A percentile compares a stretch with the other conserved stretches of the same genome.
phyloP scores from a whole-genome alignment of 2,797 vertebrate genomes.

The Columba guinea region DNA sequence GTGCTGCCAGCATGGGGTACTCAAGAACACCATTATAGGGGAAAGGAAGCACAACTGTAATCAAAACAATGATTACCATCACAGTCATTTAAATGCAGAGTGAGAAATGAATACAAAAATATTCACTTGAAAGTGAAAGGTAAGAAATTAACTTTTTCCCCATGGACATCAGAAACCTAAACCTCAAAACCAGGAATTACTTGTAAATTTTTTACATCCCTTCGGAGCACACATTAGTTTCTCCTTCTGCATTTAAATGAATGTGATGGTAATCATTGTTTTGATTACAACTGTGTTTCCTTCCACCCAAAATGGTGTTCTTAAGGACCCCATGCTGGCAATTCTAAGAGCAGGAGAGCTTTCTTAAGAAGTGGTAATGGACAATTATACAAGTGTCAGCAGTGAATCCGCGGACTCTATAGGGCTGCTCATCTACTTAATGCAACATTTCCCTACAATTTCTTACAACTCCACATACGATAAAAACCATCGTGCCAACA shows the following conservation, averaged over 20 bases:
- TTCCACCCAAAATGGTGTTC: constrained; percentile 67
- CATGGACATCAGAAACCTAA: constrained; percentile 67
- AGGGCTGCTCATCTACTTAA: constrained; percentile 21
- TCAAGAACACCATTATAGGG: constrained; percentile 68
- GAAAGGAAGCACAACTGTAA: constrained; percentile 64
- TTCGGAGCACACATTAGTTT: constrained; percentile 63
- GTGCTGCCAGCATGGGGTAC: constrained; percentile 63
- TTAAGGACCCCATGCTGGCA: constrained; percentile 71
- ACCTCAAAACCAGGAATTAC: constrained; percentile 65
- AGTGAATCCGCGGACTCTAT: background rate
- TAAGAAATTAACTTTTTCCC: constrained; percentile 74
- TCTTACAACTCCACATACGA: background rate
- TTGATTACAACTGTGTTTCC: constrained; percentile 71
- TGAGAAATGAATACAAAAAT: constrained; percentile 71
- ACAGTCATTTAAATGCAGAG: constrained; percentile 71
- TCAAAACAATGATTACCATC: constrained; percentile 71
- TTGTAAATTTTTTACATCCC: constrained; percentile 49
- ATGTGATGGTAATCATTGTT: constrained; percentile 70
- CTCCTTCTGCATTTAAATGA: constrained; percentile 71
- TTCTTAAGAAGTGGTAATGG: constrained; percentile 69
- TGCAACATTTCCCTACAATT: background rate
- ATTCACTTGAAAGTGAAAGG: constrained; percentile 68
- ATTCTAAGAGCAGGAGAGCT: constrained; percentile 53
- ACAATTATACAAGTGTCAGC: constrained; percentile 47
- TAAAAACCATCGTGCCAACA: background rate